These are phyloP conservation scores for Cephalopterus ornatus DNA, from an alignment of 2,113 vertebrate species.

Conservation along the genomic window DNA sequence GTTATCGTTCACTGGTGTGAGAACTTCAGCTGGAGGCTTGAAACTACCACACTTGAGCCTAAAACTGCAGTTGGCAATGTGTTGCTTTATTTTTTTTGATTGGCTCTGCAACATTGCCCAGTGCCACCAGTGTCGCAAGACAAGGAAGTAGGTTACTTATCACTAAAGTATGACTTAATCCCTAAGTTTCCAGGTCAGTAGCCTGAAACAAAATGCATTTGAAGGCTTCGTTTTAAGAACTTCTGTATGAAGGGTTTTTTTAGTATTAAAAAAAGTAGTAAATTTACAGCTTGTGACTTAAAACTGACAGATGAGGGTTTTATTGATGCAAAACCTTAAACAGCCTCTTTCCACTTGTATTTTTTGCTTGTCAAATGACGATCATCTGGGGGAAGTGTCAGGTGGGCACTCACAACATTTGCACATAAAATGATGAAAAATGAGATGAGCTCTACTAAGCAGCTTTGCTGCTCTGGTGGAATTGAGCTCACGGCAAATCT, in stretches of 20 bases:
- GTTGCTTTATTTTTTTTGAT: background rate
- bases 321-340: background rate
- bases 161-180: background rate
- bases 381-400: rapidly evolving
- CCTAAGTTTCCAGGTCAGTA: background rate
- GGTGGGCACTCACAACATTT: background rate
- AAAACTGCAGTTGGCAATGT: background rate
- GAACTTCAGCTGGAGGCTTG: background rate
- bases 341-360: rapidly evolving
- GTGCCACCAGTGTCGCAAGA: background rate
- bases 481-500: rapidly evolving
- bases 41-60: too few relatives aligned
- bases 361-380: rapidly evolving
- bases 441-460: background rate
- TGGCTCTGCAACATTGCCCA: background rate
- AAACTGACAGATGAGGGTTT: background rate
- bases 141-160: background rate
- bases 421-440: background rate
- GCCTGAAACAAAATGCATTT: background rate
- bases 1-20: background rate
- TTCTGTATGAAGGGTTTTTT: too few relatives aligned
- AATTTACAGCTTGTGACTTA: rapidly evolving
- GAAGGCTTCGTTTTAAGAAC: background rate
- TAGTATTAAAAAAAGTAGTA: background rate
- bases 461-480: rapidly evolving